Percentiles rank a stretch among this genome's conserved stretches.
These are phyloP conservation scores for Oxyteleia sp. DNA, from an alignment of 2,888 invertebrate genomes.

Conservation along the genomic window DNA sequence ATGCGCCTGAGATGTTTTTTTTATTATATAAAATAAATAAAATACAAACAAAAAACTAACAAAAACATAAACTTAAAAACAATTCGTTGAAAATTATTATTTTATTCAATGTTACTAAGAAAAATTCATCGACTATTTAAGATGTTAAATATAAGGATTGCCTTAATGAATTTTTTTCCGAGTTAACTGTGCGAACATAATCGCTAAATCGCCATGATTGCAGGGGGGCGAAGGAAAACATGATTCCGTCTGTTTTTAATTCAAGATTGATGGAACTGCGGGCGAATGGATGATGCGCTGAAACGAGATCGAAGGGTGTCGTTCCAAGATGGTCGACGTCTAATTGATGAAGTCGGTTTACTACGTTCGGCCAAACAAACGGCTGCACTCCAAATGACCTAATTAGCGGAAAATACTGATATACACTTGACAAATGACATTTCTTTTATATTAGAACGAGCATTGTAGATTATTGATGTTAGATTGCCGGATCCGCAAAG, in stretches of 20 bases:
- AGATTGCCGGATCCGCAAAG: neutral
- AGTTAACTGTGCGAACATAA: slow-evolving; percentile 23
- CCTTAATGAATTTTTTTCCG: neutral
- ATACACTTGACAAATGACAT: slow-evolving; percentile 49
- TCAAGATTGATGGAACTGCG: slow-evolving; percentile 54
- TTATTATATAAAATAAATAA: too few species aligned
- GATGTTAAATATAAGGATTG: neutral
- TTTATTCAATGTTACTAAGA: too few species aligned
- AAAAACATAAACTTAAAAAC: too few species aligned
- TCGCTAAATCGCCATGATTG: slow-evolving; percentile 28
- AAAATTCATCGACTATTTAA: too few species aligned
- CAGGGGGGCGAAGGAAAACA: slow-evolving; percentile 1
- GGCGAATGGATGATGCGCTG: slow-evolving; percentile 56
- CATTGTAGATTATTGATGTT: slow-evolving; percentile 32
- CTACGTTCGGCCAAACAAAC: slow-evolving; percentile 47
- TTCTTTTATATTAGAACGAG: slow-evolving; percentile 10
- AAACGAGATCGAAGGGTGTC: slow-evolving; percentile 65
- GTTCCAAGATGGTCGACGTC: slow-evolving; percentile 57
- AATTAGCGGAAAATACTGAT: slow-evolving; percentile 62
- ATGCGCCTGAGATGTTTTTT: too few species aligned
- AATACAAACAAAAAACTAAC: too few species aligned
- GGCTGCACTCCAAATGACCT: slow-evolving; percentile 49
- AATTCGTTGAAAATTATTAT: too few species aligned
- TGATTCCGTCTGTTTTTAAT: slow-evolving; percentile 42
- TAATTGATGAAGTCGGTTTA: slow-evolving; percentile 61